phyloP scores from a whole-genome alignment of 2,888 invertebrate species.

The Formica aserva region DNA sequence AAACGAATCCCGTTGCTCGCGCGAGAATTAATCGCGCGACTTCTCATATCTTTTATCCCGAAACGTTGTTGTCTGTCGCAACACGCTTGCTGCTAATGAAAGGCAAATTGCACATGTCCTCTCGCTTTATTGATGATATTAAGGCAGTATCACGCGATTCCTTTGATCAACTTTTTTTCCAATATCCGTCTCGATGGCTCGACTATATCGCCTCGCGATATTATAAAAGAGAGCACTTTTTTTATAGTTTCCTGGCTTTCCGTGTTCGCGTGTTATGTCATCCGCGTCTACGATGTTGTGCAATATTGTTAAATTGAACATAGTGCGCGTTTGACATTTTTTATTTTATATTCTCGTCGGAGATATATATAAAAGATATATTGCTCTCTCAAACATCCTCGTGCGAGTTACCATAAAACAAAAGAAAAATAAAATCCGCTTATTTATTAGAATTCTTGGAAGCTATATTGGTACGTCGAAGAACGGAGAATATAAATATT shows the following conservation, averaged over 20 bases:
- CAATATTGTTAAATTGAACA: constrained; percentile 34
- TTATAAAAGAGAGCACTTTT: constrained; percentile 38
- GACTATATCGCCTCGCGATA: background rate
- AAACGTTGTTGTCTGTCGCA: background rate
- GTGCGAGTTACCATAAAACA: background rate
- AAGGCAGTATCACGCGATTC: constrained; percentile 30
- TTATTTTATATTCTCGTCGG: background rate
- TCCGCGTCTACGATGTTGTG: constrained; percentile 6
- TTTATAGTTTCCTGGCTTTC: constrained; percentile 24
- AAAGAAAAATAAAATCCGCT: background rate
- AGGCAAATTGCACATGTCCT: constrained; percentile 28
- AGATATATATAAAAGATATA: background rate
- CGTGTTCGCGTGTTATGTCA: constrained; percentile 38
- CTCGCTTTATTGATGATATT: constrained; percentile 43
- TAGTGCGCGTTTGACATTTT: constrained; percentile 4
- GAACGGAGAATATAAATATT: background rate
- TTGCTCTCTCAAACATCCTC: background rate
- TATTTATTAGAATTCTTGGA: background rate
- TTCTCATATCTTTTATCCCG: constrained; percentile 15
- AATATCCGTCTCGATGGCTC: constrained; percentile 6
- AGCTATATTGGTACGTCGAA: background rate
- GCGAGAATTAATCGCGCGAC: constrained; percentile 31
- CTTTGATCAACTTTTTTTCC: constrained; percentile 50
- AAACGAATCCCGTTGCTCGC: constrained; percentile 33
- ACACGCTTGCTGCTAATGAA: constrained; percentile 7